Conservation (phyloP, 2,888 invertebrate species). For the Rotaria socialis region DNA sequence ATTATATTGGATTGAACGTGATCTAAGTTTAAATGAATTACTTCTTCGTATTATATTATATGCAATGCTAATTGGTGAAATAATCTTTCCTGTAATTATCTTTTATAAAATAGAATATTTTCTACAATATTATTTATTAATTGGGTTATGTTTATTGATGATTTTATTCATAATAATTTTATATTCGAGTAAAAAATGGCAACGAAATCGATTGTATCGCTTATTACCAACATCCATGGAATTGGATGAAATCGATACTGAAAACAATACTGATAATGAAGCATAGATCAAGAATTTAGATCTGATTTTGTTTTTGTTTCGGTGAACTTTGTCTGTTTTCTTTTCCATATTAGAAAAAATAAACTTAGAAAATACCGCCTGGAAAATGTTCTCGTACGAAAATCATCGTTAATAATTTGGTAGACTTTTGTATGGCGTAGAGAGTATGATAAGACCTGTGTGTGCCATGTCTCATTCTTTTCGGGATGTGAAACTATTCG, state of each 20-base stretch:
- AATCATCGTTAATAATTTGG: no score
- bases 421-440: no score
- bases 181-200: slow-evolving; percentile 23
- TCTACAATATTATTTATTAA: neutral
- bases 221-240: neutral
- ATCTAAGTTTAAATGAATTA: neutral
- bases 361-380: no score
- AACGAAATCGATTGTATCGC: slow-evolving; percentile 19
- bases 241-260: neutral
- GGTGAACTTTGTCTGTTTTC: no score
- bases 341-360: no score
- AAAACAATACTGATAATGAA: no score
- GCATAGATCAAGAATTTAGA: no score
- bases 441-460: no score
- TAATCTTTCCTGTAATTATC: neutral
- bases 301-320: no score
- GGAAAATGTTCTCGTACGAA: no score
- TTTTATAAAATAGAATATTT: neutral
- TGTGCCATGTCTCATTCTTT: no score
- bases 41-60: neutral
- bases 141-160: neutral
- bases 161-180: neutral
- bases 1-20: neutral
- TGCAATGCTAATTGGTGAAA: neutral
- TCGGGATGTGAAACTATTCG: no score